Base-by-base conservation (phyloP, 2,113 vertebrate species). In the Podiceps cristatus region DNA sequence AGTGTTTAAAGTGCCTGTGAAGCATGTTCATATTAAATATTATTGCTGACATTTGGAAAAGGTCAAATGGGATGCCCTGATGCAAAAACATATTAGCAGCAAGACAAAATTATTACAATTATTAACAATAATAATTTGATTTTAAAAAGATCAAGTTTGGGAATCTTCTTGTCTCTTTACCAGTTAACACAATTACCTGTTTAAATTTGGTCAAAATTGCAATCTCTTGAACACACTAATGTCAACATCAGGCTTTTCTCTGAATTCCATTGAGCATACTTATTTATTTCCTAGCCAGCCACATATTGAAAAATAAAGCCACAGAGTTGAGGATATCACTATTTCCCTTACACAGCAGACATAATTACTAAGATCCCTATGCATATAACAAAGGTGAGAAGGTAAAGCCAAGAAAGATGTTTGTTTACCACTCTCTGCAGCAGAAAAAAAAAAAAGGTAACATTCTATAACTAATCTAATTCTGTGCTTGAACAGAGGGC, bases 11-110 rank as follows among this genome's bases (percentile, higher is more conserved):
- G 97, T 97, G 96, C 87, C 93, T 98, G 84, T 98, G 96, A 95
- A 98, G 95, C 95, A 98, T 98, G 98, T 98, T 98, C 98, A 98
- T 98, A 98, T 98, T 98, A 98, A 98, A 98, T 98, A 98, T 98
- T 98, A 98, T 98, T 98, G 96, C 94, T 98, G 98, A 97, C 98
- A 98, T 98, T 98, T 98, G 79, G 52, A 89, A 98, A 98, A 98
- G 98, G 98, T 98, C 98, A 98, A 97, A 98, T 96, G 88, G 91
- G 78, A 97, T 95, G 77, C 91, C 75, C 95, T 97, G 94, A 96
- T 98, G 93, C 63, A 97, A 97, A 94, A 98, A 94, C 55, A 79
- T 96, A 94, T 96, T 97, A 98, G 91, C 49, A 96, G 23, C 18
- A 94, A 98, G 96, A 98, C 96, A 98, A 97, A 98, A 98, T 98